These are phyloP conservation scores for Austrolebias charrua DNA, from an alignment of 2,797 vertebrate genomes.

Conservation along the genomic window DNA sequence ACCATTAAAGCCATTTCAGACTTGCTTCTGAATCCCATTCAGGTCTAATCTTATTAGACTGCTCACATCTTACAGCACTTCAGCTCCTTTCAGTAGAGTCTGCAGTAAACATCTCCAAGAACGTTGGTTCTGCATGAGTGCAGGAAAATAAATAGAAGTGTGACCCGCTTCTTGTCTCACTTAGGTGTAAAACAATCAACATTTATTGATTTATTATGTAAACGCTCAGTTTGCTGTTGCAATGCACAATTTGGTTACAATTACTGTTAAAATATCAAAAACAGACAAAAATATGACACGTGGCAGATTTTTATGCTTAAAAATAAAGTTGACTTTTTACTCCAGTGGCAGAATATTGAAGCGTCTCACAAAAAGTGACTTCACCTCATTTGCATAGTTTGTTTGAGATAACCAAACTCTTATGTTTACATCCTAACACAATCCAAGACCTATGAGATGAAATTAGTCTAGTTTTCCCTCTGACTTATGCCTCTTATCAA, in stretches of 20 bases:
- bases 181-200: slow-evolving; percentile 28
- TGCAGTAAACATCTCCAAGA: slow-evolving; percentile 65
- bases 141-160: background rate
- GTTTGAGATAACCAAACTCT: background rate
- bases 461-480: slow-evolving; percentile 20
- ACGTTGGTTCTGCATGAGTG: slow-evolving; percentile 37
- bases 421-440: slow-evolving; percentile 5
- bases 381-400: background rate
- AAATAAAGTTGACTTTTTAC: too few relatives aligned
- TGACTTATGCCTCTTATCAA: too few relatives aligned
- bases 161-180: too few relatives aligned
- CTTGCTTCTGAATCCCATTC: slow-evolving; percentile 70
- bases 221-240: slow-evolving; percentile 12
- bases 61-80: slow-evolving; percentile 74
- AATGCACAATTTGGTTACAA: slow-evolving; percentile 7
- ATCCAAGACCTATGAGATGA: background rate
- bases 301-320: too few relatives aligned
- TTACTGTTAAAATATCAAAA: too few relatives aligned
- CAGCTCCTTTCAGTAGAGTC: slow-evolving; percentile 75
- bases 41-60: slow-evolving; percentile 76
- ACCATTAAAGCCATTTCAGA: slow-evolving; percentile 30
- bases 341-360: too few relatives aligned
- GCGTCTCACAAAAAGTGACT: background rate
- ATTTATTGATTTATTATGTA: slow-evolving; percentile 46
- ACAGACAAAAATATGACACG: too few relatives aligned